phyloP scores from a whole-genome alignment of 2,113 vertebrate species.

The Oreochromis niloticus region DNA sequence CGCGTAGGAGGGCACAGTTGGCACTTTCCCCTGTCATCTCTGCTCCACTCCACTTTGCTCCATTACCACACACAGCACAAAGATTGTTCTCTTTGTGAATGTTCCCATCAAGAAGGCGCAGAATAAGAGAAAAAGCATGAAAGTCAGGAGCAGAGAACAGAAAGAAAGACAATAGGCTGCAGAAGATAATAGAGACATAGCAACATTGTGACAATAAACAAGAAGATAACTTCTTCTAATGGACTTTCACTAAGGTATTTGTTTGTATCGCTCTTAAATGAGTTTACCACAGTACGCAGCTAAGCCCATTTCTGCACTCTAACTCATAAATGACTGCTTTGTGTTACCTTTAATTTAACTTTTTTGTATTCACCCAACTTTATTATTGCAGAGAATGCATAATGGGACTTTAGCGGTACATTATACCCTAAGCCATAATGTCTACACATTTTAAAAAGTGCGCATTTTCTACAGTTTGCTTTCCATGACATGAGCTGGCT shows the following conservation, averaged over 20 bases:
- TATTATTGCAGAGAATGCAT: background rate
- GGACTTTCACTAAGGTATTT: slow-evolving; percentile 15
- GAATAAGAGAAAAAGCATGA: background rate
- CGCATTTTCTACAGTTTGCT: background rate
- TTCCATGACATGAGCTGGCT: background rate
- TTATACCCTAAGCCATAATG: background rate
- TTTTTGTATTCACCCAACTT: background rate
- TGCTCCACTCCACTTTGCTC: slow-evolving; percentile 39
- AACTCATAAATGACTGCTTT: background rate
- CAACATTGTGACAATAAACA: background rate
- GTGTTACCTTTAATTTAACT: background rate
- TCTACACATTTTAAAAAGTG: background rate
- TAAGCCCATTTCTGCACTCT: background rate
- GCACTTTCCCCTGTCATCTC: slow-evolving; percentile 25
- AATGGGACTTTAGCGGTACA: background rate
- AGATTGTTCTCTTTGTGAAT: slow-evolving; percentile 34
- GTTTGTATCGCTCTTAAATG: background rate
- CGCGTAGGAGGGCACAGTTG: slow-evolving; percentile 48
- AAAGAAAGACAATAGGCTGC: background rate
- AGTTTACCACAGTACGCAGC: background rate
- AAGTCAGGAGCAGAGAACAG: background rate
- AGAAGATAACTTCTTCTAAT: background rate
- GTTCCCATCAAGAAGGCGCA: slow-evolving; percentile 14
- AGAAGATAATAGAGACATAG: background rate
- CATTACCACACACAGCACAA: slow-evolving; percentile 33